A percentile compares a stretch with the other conserved stretches of the same genome.
Evolutionary conservation across 1,140 invertebrate species (phyloP).

Genomic region (Drosophila cardini): DNA sequence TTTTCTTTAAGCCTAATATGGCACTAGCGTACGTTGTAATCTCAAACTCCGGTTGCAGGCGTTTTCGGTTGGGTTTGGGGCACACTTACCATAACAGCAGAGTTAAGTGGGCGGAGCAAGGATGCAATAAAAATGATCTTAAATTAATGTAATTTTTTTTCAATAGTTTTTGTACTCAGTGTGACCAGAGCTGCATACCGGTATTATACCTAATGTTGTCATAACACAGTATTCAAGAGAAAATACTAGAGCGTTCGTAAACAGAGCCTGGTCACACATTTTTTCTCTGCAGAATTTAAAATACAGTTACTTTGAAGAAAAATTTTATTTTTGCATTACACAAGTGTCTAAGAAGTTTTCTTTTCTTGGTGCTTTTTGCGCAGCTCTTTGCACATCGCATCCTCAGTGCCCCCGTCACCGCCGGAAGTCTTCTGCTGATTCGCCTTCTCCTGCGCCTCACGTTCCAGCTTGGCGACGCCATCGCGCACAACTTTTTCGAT

Average conservation of each 20-base stretch:
- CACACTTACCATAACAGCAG: constrained; percentile 71
- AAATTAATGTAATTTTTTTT: constrained; percentile 49
- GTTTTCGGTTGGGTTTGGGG: constrained; percentile 32
- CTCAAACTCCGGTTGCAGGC: constrained; percentile 47
- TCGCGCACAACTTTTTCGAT: constrained; percentile 85
- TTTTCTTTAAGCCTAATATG: constrained; percentile 13
- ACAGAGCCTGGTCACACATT: neutral
- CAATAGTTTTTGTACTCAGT: constrained; percentile 48
- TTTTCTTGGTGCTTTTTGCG: constrained; percentile 13
- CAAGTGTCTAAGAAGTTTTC: neutral
- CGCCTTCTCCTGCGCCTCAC: constrained; percentile 33
- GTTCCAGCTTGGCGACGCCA: constrained; percentile 56
- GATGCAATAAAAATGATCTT: constrained; percentile 43
- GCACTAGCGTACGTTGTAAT: constrained; percentile 23
- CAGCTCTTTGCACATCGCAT: constrained; percentile 32
- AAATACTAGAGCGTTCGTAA: neutral
- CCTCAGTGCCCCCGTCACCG: neutral
- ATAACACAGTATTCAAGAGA: neutral
- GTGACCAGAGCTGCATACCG: constrained; percentile 12
- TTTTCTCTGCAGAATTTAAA: neutral
- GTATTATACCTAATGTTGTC: neutral
- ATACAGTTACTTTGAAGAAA: neutral
- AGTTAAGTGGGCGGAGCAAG: constrained; percentile 45
- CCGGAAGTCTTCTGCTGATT: neutral
- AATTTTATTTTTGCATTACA: neutral